Evolutionary conservation across 2,888 invertebrate genomes (phyloP).

Genomic region (Pollenia amentaria): DNA sequence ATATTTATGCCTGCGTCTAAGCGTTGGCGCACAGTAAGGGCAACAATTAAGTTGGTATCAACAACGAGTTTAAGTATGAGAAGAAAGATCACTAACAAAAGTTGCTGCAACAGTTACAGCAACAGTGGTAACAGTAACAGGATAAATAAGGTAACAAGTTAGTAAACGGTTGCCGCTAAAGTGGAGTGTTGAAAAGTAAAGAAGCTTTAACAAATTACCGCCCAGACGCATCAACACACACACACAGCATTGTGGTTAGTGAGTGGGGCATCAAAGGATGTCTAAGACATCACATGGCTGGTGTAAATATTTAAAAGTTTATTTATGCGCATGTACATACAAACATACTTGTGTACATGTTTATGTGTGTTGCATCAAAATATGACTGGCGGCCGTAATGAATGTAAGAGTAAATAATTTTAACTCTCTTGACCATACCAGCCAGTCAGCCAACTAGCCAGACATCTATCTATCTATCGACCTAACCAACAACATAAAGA

Average conservation of each 20-base stretch:
- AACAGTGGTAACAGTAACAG: conserved; percentile 56
- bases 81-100: conserved; percentile 37
- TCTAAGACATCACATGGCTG: conserved; percentile 36
- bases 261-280: conserved; percentile 51
- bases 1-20: conserved; percentile 14
- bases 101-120: conserved; percentile 22
- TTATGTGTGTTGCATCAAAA: conserved; percentile 44
- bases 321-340: conserved; percentile 1
- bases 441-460: conserved; percentile 24
- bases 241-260: conserved; percentile 28
- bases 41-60: conserved; percentile 76
- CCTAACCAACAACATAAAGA: conserved; percentile 50
- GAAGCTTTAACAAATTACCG: conserved; percentile 84
- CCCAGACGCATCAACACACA: conserved; percentile 77
- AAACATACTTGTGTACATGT: neutral
- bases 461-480: conserved; percentile 32
- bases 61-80: conserved; percentile 39
- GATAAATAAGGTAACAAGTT: conserved; percentile 72
- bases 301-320: conserved; percentile 48
- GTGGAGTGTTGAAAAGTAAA: conserved; percentile 83
- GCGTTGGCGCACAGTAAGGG: conserved; percentile 72
- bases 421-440: conserved; percentile 54
- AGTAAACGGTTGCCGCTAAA: conserved; percentile 71
- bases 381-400: conserved; percentile 69
- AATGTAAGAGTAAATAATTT: conserved; percentile 66